These are phyloP conservation scores for Sakesphorus luctuosus DNA, from an alignment of 2,113 vertebrate species.

Conservation along the genomic window DNA sequence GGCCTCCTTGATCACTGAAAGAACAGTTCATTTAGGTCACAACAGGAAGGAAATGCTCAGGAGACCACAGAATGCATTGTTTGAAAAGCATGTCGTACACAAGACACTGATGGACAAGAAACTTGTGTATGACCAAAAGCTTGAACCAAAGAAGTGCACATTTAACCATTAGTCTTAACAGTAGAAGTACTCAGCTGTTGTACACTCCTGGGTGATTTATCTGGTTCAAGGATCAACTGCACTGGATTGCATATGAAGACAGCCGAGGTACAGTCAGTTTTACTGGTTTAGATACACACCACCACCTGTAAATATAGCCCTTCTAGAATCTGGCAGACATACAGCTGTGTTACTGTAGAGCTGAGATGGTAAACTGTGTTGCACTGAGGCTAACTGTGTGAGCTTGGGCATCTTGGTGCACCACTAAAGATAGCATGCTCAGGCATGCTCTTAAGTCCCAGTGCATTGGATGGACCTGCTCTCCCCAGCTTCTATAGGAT, in stretches of 20 bases:
- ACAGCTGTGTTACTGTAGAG: background rate
- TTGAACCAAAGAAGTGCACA: background rate
- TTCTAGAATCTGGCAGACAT: background rate
- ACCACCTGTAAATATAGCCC: background rate
- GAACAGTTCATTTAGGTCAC: background rate
- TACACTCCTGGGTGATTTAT: background rate
- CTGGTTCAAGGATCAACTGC: background rate
- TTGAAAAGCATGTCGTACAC: background rate
- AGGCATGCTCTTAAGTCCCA: background rate
- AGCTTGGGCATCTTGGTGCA: background rate
- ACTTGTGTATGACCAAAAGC: background rate
- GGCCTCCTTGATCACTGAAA: background rate
- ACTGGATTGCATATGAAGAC: background rate
- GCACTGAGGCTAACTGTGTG: background rate
- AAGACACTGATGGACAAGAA: background rate
- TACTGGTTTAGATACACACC: background rate
- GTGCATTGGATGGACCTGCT: background rate
- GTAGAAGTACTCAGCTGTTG: background rate
- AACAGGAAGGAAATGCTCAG: background rate
- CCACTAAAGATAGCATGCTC: background rate
- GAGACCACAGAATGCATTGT: no score
- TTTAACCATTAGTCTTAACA: background rate
- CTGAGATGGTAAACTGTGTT: background rate
- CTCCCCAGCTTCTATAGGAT: background rate
- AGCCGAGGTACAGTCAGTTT: background rate